Percentiles rank a stretch among this genome's conserved stretches.
These are phyloP conservation scores for Masnerella sp. DNA, from an alignment of 2,888 invertebrate genomes.

Conservation along the genomic window DNA sequence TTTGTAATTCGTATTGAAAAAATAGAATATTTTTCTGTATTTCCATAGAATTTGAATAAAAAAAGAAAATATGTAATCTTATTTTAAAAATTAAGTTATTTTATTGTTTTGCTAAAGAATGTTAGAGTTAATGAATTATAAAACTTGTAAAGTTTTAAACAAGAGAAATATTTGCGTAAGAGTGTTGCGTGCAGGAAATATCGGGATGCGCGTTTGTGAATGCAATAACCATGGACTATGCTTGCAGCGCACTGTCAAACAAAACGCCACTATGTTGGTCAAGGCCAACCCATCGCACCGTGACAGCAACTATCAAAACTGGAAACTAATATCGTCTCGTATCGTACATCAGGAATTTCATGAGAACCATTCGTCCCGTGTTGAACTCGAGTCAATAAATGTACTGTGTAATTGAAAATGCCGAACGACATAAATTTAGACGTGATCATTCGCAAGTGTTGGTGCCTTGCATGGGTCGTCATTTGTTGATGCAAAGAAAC, in stretches of 20 bases:
- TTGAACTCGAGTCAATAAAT: too few relatives aligned
- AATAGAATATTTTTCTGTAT: too few relatives aligned
- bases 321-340: slow-evolving; percentile 15
- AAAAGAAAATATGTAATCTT: too few relatives aligned
- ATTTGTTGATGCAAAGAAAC: slow-evolving; percentile 5
- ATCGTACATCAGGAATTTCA: not conserved
- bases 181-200: slow-evolving; percentile 56
- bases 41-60: too few relatives aligned
- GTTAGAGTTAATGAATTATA: too few relatives aligned
- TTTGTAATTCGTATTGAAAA: too few relatives aligned
- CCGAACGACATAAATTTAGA: too few relatives aligned
- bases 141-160: slow-evolving; percentile 7
- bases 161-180: slow-evolving; percentile 42
- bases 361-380: not conserved
- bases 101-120: too few relatives aligned
- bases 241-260: slow-evolving; percentile 40
- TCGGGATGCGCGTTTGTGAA: slow-evolving; percentile 33
- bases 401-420: too few relatives aligned
- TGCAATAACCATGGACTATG: slow-evolving; percentile 45
- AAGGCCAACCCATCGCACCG: slow-evolving; percentile 48
- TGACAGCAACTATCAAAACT: slow-evolving; percentile 36
- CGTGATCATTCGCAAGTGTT: too few relatives aligned
- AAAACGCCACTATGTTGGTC: slow-evolving; percentile 54
- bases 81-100: too few relatives aligned
- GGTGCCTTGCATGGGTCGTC: slow-evolving; percentile 14